Evolutionary conservation across 2,888 invertebrate species (phyloP), one percentile per base, ranked within the genome.

Genomic region (Drosophila quinaria): DNA sequence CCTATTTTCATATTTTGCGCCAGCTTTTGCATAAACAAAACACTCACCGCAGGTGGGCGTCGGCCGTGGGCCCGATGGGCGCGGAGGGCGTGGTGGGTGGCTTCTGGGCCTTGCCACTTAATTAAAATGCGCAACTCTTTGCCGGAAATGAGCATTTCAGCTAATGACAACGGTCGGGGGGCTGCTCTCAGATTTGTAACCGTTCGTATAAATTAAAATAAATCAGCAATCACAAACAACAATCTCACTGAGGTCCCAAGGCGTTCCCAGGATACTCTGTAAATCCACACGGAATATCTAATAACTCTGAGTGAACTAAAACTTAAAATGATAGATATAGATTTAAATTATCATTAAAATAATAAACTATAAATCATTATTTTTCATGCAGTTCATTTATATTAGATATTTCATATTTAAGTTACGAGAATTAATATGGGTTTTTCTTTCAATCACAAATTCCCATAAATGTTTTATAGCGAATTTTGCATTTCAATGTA

Each of bases 101-200:
- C 39, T 63, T 49, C 50, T 31, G 31, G 35, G 31, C 80, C 60
- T 64, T 70, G 76, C 70, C 78, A 78, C 73, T 74, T 86, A 85
- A 87, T 87, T 87, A 86, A 85, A 87, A 87, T 85, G 83, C 83
- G 78, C 71, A 85, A 87, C 87, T 85, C 83, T 87, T 83, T 81
- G 78, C 85, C 80, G 86, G 87, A 87, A 87, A 87, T 86, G 85
- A 81, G 81, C 80, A 80, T 83, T 87, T 80, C 75, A 80, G 78
- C 81, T 87, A 87, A 87, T 85, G 87, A 85, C 87, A 86, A 70
- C 68, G 64, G 59, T 58, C 50, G n/a, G 50, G 50, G 54, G 52
- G 61, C 55, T 5, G 46, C 50, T 60, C 64, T 25, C 64, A 69
- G 69, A 78, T 78, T 78, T 74, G 47, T 47, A 47, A 59, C 62